Evolutionary conservation across 2,888 invertebrate genomes (phyloP).

Genomic region (Drosophila austrosaltans): DNA sequence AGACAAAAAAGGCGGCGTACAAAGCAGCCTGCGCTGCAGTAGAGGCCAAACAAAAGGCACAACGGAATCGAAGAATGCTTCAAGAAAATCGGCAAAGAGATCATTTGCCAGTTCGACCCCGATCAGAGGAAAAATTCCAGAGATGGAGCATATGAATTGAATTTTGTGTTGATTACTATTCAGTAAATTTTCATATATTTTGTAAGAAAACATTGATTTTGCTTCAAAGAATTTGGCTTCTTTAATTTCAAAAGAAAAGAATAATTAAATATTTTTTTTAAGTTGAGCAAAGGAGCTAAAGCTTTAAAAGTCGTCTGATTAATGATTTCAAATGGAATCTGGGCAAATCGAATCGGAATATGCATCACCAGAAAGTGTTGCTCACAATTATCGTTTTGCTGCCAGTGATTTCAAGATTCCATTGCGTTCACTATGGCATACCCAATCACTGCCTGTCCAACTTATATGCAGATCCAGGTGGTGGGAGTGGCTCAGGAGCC

Average conservation of each 20-base stretch:
- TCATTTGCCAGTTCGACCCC: not conserved
- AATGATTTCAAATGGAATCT: slow-evolving; percentile 24
- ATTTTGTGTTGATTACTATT: not conserved
- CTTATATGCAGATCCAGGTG: slow-evolving; percentile 11
- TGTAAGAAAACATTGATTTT: not conserved
- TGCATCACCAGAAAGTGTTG: slow-evolving; percentile 30
- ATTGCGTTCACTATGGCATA: slow-evolving; percentile 39
- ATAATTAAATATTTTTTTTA: too few relatives aligned
- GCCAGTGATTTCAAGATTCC: slow-evolving; percentile 31
- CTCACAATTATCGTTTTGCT: slow-evolving; percentile 39
- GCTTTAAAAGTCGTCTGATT: slow-evolving; percentile 20
- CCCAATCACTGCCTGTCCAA: slow-evolving; percentile 11
- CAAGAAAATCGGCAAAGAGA: not conserved
- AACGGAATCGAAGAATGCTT: slow-evolving; percentile 39
- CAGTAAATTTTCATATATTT: slow-evolving; percentile 11
- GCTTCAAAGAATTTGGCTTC: too few relatives aligned
- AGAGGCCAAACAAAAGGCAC: slow-evolving; percentile 86
- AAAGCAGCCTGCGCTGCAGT: slow-evolving; percentile 88
- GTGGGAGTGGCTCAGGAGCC: not conserved
- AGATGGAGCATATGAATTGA: slow-evolving; percentile 7
- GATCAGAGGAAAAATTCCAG: not conserved
- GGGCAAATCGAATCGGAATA: slow-evolving; percentile 35
- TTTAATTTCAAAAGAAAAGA: too few relatives aligned
- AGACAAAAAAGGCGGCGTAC: slow-evolving; percentile 88
- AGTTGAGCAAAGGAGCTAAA: not conserved